Evolutionary conservation across 2,888 invertebrate species (phyloP), one percentile per base, ranked within the genome.

Genomic region (Aphidius colemani): DNA sequence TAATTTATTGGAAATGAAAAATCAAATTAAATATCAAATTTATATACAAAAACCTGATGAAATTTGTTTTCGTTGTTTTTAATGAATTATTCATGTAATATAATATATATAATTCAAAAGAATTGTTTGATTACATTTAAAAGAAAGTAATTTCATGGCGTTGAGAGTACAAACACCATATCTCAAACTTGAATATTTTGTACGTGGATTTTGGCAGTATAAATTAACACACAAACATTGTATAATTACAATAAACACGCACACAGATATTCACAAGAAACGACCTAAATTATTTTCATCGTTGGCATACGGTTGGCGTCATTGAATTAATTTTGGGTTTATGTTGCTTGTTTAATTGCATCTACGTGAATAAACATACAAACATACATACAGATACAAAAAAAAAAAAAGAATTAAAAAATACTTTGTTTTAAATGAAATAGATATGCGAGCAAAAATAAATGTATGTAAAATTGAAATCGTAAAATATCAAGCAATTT

Each of bases 311-410:
- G 53, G 40, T 10, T 48, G 55, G 43, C 48, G 53, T 61, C 61
- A 61, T 61, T 53, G 53, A 63, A 63, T 63, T 63, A 63, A 63
- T 63, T 59, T 53, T n/a, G 59, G 53, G 30, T 59, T 59, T 45
- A 46, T 30, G 53, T 41, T 48, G 48, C 48, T 59, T 41, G 59
- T 50, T 63, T 53, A 59, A 63, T 63, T 63, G 48, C 59, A 46
- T 43, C 53, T 53, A 63, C 53, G 53, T 55, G 55, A 55, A 59
- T 48, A 41, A 18, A 48, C 46, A 48, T 39, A 48, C 48, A 50
- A 6, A 11, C 18, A 44, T 53, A 58, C 45, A 44, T 58, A n/a
- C 49, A 45, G 51, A 61, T 50, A 57, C 51, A 49, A 53, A n/a
- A 60, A 30, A 43, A 56, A 56, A 30, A 7, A 7, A 8, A 13